Percentiles rank a stretch among this genome's conserved stretches.
Conservation (phyloP, 1,140 invertebrate species). For the Macrobrachium rosenbergii region DNA sequence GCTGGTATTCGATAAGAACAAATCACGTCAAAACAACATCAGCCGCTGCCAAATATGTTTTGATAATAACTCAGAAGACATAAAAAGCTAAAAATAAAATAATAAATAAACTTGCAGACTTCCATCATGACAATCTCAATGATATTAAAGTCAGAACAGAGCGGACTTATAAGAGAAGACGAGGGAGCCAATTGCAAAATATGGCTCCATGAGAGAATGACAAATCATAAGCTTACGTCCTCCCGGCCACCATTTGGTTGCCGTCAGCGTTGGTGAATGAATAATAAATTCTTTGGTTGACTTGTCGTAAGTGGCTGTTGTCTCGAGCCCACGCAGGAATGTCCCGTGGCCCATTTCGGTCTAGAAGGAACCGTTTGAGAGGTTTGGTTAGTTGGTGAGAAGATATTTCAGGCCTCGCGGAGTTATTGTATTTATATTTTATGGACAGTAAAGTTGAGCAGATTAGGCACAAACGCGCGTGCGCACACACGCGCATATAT, state of each 20-base stretch:
- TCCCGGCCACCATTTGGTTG: constrained; percentile 96
- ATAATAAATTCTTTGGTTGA: constrained; percentile 88
- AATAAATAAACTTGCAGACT: too few relatives aligned
- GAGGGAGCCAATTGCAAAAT: too few relatives aligned
- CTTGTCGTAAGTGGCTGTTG: constrained; percentile 90
- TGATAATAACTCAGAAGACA: too few relatives aligned
- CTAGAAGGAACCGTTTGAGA: constrained; percentile 70
- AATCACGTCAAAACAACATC: too few relatives aligned
- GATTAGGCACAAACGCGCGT: too few relatives aligned
- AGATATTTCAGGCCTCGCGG: neutral
- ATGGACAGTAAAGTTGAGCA: too few relatives aligned
- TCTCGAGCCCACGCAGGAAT: constrained; percentile 91
- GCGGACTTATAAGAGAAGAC: too few relatives aligned
- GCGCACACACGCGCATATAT: neutral
- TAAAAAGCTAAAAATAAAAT: too few relatives aligned
- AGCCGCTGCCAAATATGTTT: too few relatives aligned
- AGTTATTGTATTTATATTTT: too few relatives aligned
- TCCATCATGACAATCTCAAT: neutral
- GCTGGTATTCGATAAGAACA: too few relatives aligned
- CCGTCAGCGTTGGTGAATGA: constrained; percentile 87
- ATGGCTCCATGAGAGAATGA: too few relatives aligned
- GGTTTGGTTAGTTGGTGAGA: neutral
- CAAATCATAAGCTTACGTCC: constrained; percentile 72
- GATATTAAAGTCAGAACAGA: neutral
- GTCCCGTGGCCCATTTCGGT: constrained; percentile 95